phyloP scores from a whole-genome alignment of 1,140 invertebrate genomes.

The Pseudomyrmex cubaensis region DNA sequence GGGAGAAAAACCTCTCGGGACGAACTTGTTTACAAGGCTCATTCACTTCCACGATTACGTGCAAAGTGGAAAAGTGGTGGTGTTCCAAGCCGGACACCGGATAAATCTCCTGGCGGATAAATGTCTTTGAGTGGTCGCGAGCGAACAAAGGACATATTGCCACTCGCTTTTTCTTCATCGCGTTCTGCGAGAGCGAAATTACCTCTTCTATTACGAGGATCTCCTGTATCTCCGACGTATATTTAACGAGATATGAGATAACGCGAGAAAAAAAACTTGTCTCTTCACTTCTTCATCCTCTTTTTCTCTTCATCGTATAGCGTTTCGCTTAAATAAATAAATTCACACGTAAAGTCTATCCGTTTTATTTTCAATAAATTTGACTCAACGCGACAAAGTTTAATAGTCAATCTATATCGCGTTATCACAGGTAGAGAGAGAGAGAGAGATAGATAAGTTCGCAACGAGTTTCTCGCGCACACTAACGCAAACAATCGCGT shows the following conservation, averaged over 20 bases:
- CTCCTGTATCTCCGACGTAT: not conserved
- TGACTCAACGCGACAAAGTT: no score
- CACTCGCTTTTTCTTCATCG: constrained; percentile 41
- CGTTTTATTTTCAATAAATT: no score
- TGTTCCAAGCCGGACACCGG: constrained; percentile 23
- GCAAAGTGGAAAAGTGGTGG: constrained; percentile 47
- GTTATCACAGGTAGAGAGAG: not conserved
- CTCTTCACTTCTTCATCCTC: not conserved
- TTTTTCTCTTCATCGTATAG: not conserved
- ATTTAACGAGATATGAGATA: not conserved
- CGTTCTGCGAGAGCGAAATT: constrained; percentile 28
- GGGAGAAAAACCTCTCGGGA: constrained; percentile 45
- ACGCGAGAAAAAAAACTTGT: not conserved
- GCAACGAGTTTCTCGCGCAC: constrained; percentile 17
- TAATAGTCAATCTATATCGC: constrained; percentile 19
- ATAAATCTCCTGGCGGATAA: constrained; percentile 42
- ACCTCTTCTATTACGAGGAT: constrained; percentile 15
- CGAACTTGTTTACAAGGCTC: constrained; percentile 56
- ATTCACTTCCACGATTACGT: constrained; percentile 47
- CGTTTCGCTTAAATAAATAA: not conserved
- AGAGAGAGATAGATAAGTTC: not conserved
- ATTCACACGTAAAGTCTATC: not conserved
- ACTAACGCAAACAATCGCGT: constrained; percentile 31
- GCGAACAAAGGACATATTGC: constrained; percentile 41
- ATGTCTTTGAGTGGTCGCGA: constrained; percentile 42